Evolutionary conservation across 2,113 vertebrate genomes (phyloP).

Genomic region (Menura novaehollandiae): DNA sequence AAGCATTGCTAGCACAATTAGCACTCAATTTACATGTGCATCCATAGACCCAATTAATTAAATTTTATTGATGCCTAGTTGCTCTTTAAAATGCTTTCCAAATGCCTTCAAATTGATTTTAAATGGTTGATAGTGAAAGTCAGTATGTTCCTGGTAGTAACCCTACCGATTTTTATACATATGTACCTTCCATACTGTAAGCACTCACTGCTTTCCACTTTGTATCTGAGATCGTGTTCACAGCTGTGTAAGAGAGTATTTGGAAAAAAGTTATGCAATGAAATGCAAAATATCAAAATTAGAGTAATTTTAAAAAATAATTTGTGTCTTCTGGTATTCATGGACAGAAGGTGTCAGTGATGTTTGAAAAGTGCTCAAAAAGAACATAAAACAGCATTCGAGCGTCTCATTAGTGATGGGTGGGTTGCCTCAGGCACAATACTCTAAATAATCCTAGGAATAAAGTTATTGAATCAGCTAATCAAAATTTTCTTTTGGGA

Average conservation of each 20-base stretch:
- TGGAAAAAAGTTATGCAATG: neutral
- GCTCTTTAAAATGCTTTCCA: constrained; percentile 80
- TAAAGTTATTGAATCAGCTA: neutral
- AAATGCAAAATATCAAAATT: neutral
- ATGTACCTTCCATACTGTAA: constrained; percentile 1
- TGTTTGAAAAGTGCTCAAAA: neutral
- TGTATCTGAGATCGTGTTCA: neutral
- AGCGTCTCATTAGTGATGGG: neutral
- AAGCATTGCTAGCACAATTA: constrained; percentile 79
- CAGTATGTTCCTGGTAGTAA: constrained; percentile 50
- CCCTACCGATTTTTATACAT: constrained; percentile 18
- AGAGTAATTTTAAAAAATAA: neutral
- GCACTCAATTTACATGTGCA: constrained; percentile 80
- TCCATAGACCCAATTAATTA: constrained; percentile 81
- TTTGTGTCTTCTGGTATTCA: neutral
- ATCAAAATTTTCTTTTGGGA: neutral
- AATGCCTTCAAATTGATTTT: constrained; percentile 79
- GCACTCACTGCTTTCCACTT: neutral
- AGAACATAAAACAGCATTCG: neutral
- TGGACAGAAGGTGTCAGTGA: neutral
- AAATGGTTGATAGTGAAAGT: constrained; percentile 69
- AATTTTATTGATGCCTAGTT: constrained; percentile 82
- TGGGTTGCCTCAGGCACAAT: neutral
- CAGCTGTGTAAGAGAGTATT: neutral
- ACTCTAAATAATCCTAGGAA: neutral